phyloP scores from a whole-genome alignment of 2,888 invertebrate species.

The Peribatodes rhomboidaria region DNA sequence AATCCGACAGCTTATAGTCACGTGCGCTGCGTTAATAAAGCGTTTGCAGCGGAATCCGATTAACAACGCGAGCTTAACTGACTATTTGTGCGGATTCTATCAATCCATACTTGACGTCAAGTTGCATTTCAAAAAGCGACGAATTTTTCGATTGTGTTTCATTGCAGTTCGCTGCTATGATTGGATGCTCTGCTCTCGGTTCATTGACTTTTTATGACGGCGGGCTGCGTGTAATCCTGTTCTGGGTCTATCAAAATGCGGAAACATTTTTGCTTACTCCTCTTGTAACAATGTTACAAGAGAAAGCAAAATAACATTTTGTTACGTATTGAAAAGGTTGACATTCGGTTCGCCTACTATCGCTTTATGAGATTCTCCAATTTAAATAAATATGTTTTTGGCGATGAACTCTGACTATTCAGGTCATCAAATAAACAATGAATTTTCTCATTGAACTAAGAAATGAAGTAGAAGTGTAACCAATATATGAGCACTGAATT shows the following conservation, averaged over 20 bases:
- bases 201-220: conserved; percentile 40
- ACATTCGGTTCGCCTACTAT: conserved; percentile 7
- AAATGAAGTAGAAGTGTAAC: no score
- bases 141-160: conserved; percentile 44
- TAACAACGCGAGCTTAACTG: conserved; percentile 57
- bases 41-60: conserved; percentile 63
- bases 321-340: conserved; percentile 10
- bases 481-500: no score
- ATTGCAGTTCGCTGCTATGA: conserved; percentile 40
- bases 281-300: conserved; percentile 9
- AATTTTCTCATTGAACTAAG: no score
- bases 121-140: conserved; percentile 43
- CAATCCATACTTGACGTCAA: conserved; percentile 54
- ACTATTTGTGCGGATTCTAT: conserved; percentile 57
- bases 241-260: conserved; percentile 34
- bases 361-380: not conserved
- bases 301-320: not conserved
- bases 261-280: conserved; percentile 29
- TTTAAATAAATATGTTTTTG: not conserved
- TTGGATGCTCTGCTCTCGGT: conserved; percentile 39
- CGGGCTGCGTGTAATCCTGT: conserved; percentile 28
- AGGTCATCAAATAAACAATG: no score
- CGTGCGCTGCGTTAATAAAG: conserved; percentile 63
- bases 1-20: conserved; percentile 51
- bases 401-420: no score